Percentiles rank a stretch among this genome's conserved stretches.
Conservation (phyloP, 2,888 invertebrate genomes). For the Panopea generosa region DNA sequence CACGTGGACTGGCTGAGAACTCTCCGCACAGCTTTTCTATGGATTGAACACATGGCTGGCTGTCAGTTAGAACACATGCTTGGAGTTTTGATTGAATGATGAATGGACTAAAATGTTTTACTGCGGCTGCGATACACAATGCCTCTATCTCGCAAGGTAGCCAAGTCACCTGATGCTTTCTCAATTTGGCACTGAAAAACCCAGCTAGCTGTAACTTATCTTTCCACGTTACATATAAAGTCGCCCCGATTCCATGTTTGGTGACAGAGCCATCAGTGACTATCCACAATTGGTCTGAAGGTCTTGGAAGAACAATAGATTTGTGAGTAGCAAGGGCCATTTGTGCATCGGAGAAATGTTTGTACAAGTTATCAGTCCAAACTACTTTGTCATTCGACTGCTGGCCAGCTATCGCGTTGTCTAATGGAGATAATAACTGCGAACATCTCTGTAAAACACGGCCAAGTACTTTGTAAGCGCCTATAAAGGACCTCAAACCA, state of each 20-base stretch:
- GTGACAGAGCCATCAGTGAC: slow-evolving; percentile 45
- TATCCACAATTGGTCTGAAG: no score
- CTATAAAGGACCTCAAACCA: not conserved
- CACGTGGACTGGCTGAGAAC: slow-evolving; percentile 61
- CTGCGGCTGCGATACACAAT: slow-evolving; percentile 53
- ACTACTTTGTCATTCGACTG: not conserved
- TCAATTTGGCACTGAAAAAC: slow-evolving; percentile 62
- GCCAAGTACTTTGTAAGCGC: slow-evolving; percentile 3
- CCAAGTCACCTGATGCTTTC: slow-evolving; percentile 59
- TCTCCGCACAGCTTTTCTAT: slow-evolving; percentile 62
- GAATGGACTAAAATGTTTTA: slow-evolving; percentile 67
- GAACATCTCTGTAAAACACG: not conserved
- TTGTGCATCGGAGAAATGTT: slow-evolving; percentile 8
- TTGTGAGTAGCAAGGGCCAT: slow-evolving; percentile 6
- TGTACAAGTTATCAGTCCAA: not conserved
- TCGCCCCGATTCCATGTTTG: slow-evolving; percentile 52
- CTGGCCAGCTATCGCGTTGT: not conserved
- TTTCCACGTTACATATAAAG: slow-evolving; percentile 46
- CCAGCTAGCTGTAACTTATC: slow-evolving; percentile 47
- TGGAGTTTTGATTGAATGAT: slow-evolving; percentile 58
- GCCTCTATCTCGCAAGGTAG: slow-evolving; percentile 71
- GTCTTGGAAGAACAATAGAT: slow-evolving; percentile 30
- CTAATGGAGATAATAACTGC: not conserved
- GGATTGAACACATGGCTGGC: slow-evolving; percentile 66
- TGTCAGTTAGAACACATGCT: slow-evolving; percentile 50